Evolutionary conservation across 1,140 invertebrate species (phyloP).

Genomic region (Theocolax elegans): DNA sequence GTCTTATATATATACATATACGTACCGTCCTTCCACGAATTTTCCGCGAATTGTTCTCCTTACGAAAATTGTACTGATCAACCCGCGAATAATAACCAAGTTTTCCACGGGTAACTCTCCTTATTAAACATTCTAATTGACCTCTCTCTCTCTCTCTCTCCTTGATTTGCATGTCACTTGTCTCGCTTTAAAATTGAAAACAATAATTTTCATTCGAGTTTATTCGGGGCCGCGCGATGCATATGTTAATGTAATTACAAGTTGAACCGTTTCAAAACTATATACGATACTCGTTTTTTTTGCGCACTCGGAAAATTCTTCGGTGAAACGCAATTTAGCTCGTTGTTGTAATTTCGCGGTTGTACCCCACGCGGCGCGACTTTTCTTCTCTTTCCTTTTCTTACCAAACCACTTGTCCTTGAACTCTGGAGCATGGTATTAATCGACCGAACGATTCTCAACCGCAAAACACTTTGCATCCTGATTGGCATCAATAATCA

Average conservation of each 20-base stretch:
- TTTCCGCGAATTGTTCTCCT: slow-evolving; percentile 31
- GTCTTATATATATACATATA: too few relatives aligned
- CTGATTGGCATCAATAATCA: slow-evolving; percentile 8
- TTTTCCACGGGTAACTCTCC: slow-evolving; percentile 23
- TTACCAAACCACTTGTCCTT: background rate
- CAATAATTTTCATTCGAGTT: slow-evolving; percentile 32
- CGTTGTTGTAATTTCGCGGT: slow-evolving; percentile 17
- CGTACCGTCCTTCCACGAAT: slow-evolving; percentile 29
- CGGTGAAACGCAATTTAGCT: slow-evolving; percentile 2
- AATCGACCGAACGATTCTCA: background rate
- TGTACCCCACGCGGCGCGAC: background rate
- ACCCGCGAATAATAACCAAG: slow-evolving; percentile 33
- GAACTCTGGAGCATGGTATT: slow-evolving; percentile 15
- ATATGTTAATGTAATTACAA: slow-evolving; percentile 39
- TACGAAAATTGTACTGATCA: slow-evolving; percentile 34
- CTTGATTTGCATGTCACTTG: too few relatives aligned
- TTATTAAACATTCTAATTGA: slow-evolving; percentile 42
- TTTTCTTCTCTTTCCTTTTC: background rate
- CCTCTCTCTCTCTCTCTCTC: background rate
- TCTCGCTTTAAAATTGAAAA: slow-evolving; percentile 19
- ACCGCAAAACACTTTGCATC: slow-evolving; percentile 10
- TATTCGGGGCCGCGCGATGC: slow-evolving; percentile 12
- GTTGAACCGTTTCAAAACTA: slow-evolving; percentile 16
- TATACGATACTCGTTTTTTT: background rate
- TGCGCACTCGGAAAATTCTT: slow-evolving; percentile 11